These are phyloP conservation scores for Phoenicopterus ruber DNA, from an alignment of 2,113 vertebrate genomes.

Conservation along the genomic window DNA sequence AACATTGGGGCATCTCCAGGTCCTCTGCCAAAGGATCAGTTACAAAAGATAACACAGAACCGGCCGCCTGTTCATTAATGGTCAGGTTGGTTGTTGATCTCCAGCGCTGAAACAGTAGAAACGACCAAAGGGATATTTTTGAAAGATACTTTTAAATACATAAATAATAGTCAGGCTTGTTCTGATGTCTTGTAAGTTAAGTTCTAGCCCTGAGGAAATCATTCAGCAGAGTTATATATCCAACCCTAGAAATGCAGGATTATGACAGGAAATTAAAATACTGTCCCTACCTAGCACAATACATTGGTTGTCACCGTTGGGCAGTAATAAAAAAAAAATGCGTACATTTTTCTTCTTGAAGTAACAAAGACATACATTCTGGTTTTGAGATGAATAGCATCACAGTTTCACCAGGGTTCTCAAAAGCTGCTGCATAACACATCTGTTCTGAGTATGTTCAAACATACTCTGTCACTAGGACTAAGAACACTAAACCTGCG, in stretches of 20 bases:
- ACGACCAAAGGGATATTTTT: not conserved
- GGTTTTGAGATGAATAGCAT: not conserved
- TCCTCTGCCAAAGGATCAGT: not conserved
- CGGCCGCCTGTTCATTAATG: not conserved
- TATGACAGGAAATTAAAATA: not conserved
- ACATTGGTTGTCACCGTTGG: not conserved
- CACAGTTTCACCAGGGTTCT: not conserved
- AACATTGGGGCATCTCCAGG: not conserved
- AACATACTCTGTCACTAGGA: not conserved
- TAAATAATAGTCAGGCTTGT: not conserved
- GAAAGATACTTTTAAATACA: not conserved
- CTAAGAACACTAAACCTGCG: not conserved
- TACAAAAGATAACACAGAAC: not conserved
- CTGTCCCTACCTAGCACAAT: not conserved
- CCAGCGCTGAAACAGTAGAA: not conserved
- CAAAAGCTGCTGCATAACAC: not conserved
- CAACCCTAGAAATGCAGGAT: not conserved
- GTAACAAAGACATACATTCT: not conserved
- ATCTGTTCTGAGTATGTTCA: not conserved
- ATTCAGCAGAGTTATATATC: not conserved
- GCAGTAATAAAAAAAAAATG: not conserved
- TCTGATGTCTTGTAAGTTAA: not conserved
- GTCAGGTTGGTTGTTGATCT: not conserved
- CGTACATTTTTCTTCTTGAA: not conserved
- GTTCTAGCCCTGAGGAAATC: not conserved